Percentiles rank a stretch among this genome's conserved stretches.
These are phyloP conservation scores for Anastrepha ludens DNA, from an alignment of 1,140 invertebrate genomes.

Conservation along the genomic window DNA sequence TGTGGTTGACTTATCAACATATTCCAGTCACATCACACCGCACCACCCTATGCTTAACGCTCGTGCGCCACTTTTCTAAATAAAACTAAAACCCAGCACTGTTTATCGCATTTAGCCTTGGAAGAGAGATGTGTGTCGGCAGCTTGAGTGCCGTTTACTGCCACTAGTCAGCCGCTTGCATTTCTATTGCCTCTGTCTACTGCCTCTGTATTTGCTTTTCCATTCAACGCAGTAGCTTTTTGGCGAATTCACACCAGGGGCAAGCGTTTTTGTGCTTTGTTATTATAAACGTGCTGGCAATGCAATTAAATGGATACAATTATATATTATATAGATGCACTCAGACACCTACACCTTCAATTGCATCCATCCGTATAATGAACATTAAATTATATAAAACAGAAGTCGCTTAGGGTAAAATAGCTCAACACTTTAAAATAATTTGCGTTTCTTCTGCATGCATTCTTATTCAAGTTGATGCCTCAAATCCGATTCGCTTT, in stretches of 20 bases:
- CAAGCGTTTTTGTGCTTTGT: conserved; percentile 29
- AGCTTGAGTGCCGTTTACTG: background rate
- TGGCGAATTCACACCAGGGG: background rate
- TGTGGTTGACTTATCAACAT: conserved; percentile 28
- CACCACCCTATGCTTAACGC: background rate
- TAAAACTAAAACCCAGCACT: background rate
- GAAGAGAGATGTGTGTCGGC: background rate
- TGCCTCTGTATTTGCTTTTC: background rate
- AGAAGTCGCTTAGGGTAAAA: background rate
- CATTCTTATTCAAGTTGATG: background rate
- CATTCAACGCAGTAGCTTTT: background rate
- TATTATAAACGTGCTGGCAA: conserved; percentile 19
- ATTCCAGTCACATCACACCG: background rate
- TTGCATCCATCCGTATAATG: background rate
- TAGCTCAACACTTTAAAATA: background rate
- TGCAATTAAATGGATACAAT: conserved; percentile 17
- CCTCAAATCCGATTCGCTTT: background rate
- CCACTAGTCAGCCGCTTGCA: conserved; percentile 22
- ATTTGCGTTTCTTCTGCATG: background rate
- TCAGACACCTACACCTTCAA: background rate
- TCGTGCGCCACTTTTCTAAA: background rate
- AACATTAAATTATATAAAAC: conserved; percentile 40
- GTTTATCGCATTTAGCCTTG: conserved; percentile 26
- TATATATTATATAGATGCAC: background rate
- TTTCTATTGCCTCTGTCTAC: conserved; percentile 3